Evolutionary conservation across 2,888 invertebrate genomes (phyloP).

Genomic region (Cenopis cana): DNA sequence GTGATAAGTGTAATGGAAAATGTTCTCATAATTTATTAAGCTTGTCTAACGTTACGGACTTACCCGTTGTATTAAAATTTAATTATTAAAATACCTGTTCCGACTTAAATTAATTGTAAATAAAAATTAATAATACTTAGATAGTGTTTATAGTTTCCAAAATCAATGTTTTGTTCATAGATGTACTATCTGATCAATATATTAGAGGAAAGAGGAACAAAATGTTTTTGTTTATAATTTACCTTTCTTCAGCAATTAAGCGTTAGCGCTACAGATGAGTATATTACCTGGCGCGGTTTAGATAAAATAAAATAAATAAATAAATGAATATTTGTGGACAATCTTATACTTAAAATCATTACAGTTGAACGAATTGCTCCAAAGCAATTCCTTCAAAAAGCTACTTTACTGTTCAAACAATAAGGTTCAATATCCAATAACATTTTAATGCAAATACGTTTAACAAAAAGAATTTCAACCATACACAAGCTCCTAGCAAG

Average conservation of each 20-base stretch:
- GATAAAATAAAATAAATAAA: too few species aligned
- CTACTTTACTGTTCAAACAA: too few species aligned
- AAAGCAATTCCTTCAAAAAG: too few species aligned
- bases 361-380: too few species aligned
- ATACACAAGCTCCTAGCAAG: too few species aligned
- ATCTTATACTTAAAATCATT: too few species aligned
- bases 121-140: slow-evolving; percentile 40
- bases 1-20: slow-evolving; percentile 72
- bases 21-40: slow-evolving; percentile 53
- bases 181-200: slow-evolving; percentile 55
- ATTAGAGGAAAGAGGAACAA: slow-evolving; percentile 39
- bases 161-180: slow-evolving; percentile 64
- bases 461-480: too few species aligned
- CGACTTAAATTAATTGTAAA: slow-evolving; percentile 44
- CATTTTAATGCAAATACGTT: too few species aligned
- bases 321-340: too few species aligned
- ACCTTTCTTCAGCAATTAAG: neutral
- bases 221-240: slow-evolving; percentile 17
- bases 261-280: neutral
- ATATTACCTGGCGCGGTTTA: too few species aligned
- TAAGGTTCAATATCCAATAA: too few species aligned
- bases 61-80: slow-evolving; percentile 35
- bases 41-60: slow-evolving; percentile 41
- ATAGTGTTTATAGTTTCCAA: slow-evolving; percentile 45
- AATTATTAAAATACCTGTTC: slow-evolving; percentile 29